A percentile compares a stretch with the other conserved stretches of the same genome.
These are phyloP conservation scores for Meloidogyne chitwoodi DNA, from an alignment of 1,140 invertebrate species.

Conservation along the genomic window DNA sequence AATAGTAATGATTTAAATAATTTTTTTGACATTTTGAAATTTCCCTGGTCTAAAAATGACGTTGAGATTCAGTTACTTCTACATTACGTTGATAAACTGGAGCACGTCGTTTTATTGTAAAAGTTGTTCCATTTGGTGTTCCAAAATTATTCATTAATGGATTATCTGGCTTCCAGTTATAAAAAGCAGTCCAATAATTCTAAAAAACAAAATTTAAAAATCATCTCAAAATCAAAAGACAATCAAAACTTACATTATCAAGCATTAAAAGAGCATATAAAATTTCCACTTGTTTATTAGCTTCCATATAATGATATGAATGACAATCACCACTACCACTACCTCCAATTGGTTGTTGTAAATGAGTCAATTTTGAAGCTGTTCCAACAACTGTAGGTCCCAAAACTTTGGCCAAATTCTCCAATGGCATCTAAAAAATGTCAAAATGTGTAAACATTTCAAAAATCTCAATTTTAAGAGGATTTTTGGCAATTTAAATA, in stretches of 20 bases:
- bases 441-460: too few species aligned
- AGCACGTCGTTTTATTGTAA: background rate
- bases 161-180: background rate
- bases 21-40: too few species aligned
- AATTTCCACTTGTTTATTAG: conserved; percentile 12
- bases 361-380: background rate
- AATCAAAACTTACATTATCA: conserved; percentile 7
- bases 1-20: too few species aligned
- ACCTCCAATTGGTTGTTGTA: conserved; percentile 3
- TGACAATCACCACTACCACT: background rate
- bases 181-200: conserved; percentile 6
- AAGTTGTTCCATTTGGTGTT: background rate
- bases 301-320: background rate
- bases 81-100: background rate
- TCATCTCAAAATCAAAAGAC: background rate
- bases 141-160: background rate
- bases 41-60: too few species aligned
- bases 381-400: conserved; percentile 20
- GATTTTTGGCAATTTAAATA: too few species aligned
- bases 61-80: too few species aligned
- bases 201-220: too few species aligned
- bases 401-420: conserved; percentile 20
- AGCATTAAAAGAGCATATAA: background rate
- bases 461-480: too few species aligned
- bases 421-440: conserved; percentile 8